Percentiles rank a stretch among this genome's conserved stretches.
Conservation (phyloP, 2,888 invertebrate genomes). For the Microctonus aethiopoides region DNA sequence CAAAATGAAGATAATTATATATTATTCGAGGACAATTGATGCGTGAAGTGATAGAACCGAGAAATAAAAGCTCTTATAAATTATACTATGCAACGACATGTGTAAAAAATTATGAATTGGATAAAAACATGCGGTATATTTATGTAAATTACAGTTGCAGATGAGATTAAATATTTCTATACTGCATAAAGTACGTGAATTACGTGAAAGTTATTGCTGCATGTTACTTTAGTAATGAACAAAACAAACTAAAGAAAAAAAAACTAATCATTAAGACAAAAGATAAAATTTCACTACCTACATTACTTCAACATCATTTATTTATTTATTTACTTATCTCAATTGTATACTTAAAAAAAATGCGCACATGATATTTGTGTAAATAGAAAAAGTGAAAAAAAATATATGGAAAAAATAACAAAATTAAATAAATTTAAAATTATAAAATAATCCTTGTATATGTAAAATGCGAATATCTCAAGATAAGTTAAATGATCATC, state of each 20-base stretch:
- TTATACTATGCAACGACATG: background rate
- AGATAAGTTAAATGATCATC: slow-evolving; percentile 29
- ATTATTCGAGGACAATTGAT: background rate
- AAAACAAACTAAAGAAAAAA: background rate
- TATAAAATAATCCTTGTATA: slow-evolving; percentile 26
- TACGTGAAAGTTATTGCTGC: slow-evolving; percentile 18
- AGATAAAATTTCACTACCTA: slow-evolving; percentile 15
- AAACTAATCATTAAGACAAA: slow-evolving; percentile 1
- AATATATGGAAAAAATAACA: background rate
- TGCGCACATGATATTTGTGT: slow-evolving; percentile 32
- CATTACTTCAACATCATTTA: background rate
- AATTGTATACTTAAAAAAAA: slow-evolving; percentile 19
- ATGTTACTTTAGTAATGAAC: slow-evolving; percentile 23
- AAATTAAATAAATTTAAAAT: slow-evolving; percentile 9
- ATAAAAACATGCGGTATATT: background rate
- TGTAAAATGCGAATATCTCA: slow-evolving; percentile 20
- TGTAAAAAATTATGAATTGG: background rate
- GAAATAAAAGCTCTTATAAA: background rate
- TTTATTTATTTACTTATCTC: background rate
- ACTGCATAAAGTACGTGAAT: background rate
- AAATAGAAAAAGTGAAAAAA: slow-evolving; percentile 23
- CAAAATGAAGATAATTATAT: background rate
- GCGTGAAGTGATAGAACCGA: background rate
- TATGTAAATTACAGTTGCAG: background rate
- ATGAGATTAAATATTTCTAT: background rate